Evolutionary conservation across 2,888 invertebrate genomes (phyloP).

Genomic region (Tipula confusa): DNA sequence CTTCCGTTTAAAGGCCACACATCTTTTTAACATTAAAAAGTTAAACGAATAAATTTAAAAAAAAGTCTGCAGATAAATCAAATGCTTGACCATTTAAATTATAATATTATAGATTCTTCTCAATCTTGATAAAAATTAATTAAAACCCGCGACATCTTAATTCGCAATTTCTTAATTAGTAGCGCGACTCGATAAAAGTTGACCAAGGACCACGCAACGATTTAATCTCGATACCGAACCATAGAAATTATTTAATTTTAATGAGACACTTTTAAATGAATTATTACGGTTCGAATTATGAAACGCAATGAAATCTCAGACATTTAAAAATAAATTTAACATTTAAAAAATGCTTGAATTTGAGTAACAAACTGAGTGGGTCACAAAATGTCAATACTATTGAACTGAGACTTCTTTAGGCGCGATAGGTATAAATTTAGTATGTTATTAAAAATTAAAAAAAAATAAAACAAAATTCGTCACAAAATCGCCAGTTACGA

Average conservation of each 20-base stretch:
- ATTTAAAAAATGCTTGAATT: no score
- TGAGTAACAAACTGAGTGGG: no score
- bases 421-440: no score
- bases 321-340: no score
- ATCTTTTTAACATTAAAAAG: no score
- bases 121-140: background rate
- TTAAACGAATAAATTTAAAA: background rate
- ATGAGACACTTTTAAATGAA: background rate
- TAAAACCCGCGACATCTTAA: background rate
- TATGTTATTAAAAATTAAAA: no score
- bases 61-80: background rate
- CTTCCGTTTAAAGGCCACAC: no score
- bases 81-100: background rate
- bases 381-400: no score
- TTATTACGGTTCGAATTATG: background rate
- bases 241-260: background rate
- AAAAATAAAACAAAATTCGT: no score
- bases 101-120: background rate
- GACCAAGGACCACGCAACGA: background rate
- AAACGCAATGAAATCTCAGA: no score
- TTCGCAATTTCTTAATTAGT: background rate
- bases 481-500: no score
- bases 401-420: no score
- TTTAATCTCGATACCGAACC: background rate
- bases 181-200: background rate